These are phyloP conservation scores for Iphiclides podalirius DNA, from an alignment of 2,888 invertebrate species.

Conservation along the genomic window DNA sequence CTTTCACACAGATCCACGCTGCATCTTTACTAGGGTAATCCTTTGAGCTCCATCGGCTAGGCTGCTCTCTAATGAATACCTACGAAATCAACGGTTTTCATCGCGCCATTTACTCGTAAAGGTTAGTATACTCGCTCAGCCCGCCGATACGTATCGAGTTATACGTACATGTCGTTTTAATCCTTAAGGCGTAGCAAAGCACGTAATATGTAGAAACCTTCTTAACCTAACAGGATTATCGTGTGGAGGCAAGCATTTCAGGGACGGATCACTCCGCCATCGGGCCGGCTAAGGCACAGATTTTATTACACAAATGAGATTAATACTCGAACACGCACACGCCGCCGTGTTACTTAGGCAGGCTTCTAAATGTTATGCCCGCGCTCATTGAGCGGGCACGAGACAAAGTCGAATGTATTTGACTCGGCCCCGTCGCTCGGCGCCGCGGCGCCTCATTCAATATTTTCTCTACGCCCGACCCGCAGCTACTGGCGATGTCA, in stretches of 20 bases:
- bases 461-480: constrained; percentile 32
- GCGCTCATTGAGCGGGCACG: constrained; percentile 31
- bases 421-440: constrained; percentile 26
- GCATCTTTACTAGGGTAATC: constrained; percentile 74
- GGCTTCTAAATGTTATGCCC: constrained; percentile 34
- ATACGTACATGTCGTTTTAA: constrained; percentile 77
- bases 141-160: constrained; percentile 58
- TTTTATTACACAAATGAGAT: constrained; percentile 80
- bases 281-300: constrained; percentile 73
- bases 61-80: constrained; percentile 63
- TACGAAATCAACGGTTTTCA: constrained; percentile 42
- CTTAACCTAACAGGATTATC: constrained; percentile 87
- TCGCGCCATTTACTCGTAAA: constrained; percentile 11
- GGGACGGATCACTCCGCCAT: constrained; percentile 77
- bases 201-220: constrained; percentile 86
- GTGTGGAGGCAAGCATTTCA: constrained; percentile 81
- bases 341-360: constrained; percentile 37
- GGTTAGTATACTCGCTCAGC: constrained; percentile 29
- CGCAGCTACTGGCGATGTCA: constrained; percentile 56
- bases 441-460: constrained; percentile 29
- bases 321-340: constrained; percentile 63
- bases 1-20: constrained; percentile 74
- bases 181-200: constrained; percentile 85
- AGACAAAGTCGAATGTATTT: constrained; percentile 36
- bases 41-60: constrained; percentile 59